Evolutionary conservation across 2,888 invertebrate genomes (phyloP), one percentile per base, ranked within the genome.

Genomic region (Drosophila kanekoi): DNA sequence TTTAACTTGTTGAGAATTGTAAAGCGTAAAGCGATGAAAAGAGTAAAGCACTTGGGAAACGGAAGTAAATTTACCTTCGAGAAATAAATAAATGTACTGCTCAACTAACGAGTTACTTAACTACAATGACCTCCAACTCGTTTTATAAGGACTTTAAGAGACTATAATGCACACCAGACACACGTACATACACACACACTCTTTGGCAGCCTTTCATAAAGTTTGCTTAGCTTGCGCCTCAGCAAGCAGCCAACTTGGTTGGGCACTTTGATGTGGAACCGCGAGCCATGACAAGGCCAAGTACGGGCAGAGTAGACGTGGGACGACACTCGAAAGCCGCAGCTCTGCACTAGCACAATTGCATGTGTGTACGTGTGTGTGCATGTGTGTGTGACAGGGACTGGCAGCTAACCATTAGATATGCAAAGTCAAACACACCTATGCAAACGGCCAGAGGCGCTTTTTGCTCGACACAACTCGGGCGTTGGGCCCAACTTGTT

Each of bases 351-450:
- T 35, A 43, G 40, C 18, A 28, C 28, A 28, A 2, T 28, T 8
- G 4, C 10, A 13, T 37, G 14, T 23, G 20, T 20, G 11, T 33
- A 23, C 45, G 32, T 44, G 10, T 52, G 14, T 18, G 28, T 28
- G 28, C 28, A 8, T 73, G 33, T 33, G 48, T 40, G 47, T 23
- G 67, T 49, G 43, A 40, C 20, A 23, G 20, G 38, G 51, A 65
- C 44, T 64, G 57, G 4, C 48, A 77, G 57, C 69, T 45, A 85
- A 62, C 67, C 67, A 70, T 68, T 80, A 68, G 74, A 66, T 81
- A 84, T 81, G 79, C 79, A 81, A 87, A 81, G 79, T 75, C 81
- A 81, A 86, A 78, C 74, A 74, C 64, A 74, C 64, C 74, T 67
- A 40, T 64, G 70, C 37, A 54, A 74, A 33, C 35, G 47, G 53